These are phyloP conservation scores for Akabosia matsudoensis DNA, from an alignment of 1,140 invertebrate species.

Conservation along the genomic window DNA sequence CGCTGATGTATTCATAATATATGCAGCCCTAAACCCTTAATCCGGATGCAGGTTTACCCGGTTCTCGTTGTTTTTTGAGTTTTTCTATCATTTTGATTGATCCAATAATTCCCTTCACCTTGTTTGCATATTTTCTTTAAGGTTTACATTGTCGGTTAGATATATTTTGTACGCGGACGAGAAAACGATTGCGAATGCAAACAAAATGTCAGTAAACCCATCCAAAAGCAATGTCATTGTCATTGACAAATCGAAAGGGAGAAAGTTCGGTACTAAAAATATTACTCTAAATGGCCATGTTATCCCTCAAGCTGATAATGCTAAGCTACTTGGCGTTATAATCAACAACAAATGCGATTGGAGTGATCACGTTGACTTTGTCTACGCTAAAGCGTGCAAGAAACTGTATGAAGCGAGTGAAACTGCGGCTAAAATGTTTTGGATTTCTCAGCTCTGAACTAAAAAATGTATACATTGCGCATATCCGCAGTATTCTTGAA, in stretches of 20 bases:
- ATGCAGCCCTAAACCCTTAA: too few relatives aligned
- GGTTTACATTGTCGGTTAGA: too few relatives aligned
- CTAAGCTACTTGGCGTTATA: not conserved
- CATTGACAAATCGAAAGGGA: conserved; percentile 6
- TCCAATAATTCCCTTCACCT: too few relatives aligned
- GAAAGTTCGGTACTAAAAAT: not conserved
- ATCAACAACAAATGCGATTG: not conserved
- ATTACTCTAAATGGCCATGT: not conserved
- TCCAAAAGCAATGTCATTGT: not conserved
- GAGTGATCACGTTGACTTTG: not conserved
- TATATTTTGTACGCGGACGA: too few relatives aligned
- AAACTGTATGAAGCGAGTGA: not conserved
- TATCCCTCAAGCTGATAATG: not conserved
- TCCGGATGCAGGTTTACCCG: too few relatives aligned
- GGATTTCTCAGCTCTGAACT: not conserved
- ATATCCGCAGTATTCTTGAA: not conserved
- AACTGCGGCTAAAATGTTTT: not conserved
- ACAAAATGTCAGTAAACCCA: not conserved
- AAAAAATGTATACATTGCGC: not conserved
- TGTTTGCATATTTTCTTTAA: too few relatives aligned
- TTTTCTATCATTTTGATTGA: too few relatives aligned
- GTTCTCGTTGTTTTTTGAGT: too few relatives aligned
- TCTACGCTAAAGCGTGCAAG: not conserved
- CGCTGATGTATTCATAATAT: too few relatives aligned
- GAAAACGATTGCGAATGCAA: not conserved